phyloP scores from a whole-genome alignment of 2,888 invertebrate species.

The Volucella inanis region DNA sequence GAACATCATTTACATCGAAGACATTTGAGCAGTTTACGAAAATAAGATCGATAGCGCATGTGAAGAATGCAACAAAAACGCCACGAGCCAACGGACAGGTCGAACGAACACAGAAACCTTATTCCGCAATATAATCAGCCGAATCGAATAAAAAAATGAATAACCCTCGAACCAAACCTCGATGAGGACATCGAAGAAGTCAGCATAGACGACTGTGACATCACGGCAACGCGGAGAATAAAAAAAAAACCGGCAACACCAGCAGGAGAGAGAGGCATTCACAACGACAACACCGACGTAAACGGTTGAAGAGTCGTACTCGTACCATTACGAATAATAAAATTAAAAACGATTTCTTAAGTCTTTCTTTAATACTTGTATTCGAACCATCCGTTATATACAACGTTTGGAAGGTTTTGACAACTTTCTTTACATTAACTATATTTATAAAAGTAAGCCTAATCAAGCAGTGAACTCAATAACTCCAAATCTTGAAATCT shows the following conservation, averaged over 20 bases:
- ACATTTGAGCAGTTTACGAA: not conserved
- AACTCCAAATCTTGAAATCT: too few species aligned
- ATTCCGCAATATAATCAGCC: not conserved
- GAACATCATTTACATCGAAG: conserved; percentile 30
- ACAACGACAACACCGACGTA: not conserved
- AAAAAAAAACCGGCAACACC: not conserved
- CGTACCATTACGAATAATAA: too few species aligned
- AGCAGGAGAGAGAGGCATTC: conserved; percentile 6
- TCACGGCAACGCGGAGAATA: not conserved
- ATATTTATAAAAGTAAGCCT: too few species aligned
- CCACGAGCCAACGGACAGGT: conserved; percentile 24
- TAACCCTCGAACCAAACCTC: not conserved
- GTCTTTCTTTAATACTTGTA: too few species aligned
- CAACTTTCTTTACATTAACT: too few species aligned
- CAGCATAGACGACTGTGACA: conserved; percentile 12
- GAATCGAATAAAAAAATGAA: not conserved
- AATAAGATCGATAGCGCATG: not conserved
- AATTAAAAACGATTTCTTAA: too few species aligned
- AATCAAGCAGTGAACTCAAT: too few species aligned
- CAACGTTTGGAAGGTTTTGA: too few species aligned
- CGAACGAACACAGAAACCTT: conserved; percentile 1
- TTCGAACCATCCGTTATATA: too few species aligned
- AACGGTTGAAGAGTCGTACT: not conserved
- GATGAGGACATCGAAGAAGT: conserved; percentile 7
- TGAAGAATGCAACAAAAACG: conserved; percentile 27